These are phyloP conservation scores for Mechanitis mazaeus DNA, from an alignment of 2,888 invertebrate genomes.

Conservation along the genomic window DNA sequence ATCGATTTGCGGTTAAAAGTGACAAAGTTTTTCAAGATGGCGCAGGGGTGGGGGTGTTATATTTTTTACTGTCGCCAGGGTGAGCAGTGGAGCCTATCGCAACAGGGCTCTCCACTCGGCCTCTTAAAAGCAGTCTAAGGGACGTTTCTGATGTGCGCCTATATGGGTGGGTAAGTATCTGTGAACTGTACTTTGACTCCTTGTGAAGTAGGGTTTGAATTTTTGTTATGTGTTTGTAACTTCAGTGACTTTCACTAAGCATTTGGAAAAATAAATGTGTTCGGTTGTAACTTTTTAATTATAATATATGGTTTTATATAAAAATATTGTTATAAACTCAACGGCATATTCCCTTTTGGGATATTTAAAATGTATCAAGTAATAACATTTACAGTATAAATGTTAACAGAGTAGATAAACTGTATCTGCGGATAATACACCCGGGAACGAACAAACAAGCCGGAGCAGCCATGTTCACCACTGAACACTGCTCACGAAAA, in stretches of 20 bases:
- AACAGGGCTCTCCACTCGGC: slow-evolving; percentile 73
- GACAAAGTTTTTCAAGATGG: slow-evolving; percentile 76
- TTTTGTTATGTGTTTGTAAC: slow-evolving; percentile 13
- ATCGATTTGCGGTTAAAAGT: slow-evolving; percentile 74
- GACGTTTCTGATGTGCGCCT: slow-evolving; percentile 57
- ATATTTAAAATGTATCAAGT: slow-evolving; percentile 41
- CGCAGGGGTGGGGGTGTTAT: slow-evolving; percentile 63
- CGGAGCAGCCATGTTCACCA: slow-evolving; percentile 38
- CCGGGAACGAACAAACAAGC: slow-evolving; percentile 41
- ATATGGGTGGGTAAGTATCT: slow-evolving; percentile 58
- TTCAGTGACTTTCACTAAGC: no score
- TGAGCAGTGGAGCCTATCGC: slow-evolving; percentile 75
- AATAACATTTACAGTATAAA: slow-evolving; percentile 42
- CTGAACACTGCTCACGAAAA: slow-evolving; percentile 8
- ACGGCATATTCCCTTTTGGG: neutral
- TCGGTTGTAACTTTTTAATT: no score
- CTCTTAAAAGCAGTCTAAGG: slow-evolving; percentile 70
- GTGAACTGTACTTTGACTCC: slow-evolving; percentile 38
- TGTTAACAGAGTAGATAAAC: slow-evolving; percentile 49
- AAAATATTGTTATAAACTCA: no score
- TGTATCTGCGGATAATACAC: slow-evolving; percentile 53
- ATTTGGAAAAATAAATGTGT: no score
- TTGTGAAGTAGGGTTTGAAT: slow-evolving; percentile 25
- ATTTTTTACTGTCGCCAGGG: slow-evolving; percentile 76
- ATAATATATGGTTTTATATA: no score